Evolutionary conservation across 2,888 invertebrate species (phyloP).

Genomic region (Doris montereyensis): DNA sequence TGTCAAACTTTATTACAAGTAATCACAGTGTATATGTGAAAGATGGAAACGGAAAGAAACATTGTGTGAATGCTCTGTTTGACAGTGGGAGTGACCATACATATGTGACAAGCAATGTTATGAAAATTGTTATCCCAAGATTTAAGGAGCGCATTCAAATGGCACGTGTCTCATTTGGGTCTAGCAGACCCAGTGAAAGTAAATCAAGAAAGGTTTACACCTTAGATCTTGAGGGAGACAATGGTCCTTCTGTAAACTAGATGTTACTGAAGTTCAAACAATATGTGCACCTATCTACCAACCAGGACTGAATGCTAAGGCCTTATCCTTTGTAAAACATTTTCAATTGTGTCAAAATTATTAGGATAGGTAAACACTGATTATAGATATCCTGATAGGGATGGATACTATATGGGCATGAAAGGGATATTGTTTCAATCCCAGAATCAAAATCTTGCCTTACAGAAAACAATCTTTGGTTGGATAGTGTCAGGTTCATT

Average conservation of each 20-base stretch:
- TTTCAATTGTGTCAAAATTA: neutral
- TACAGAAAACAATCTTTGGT: neutral
- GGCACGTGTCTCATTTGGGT: neutral
- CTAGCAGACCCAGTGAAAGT: neutral
- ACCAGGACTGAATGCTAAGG: neutral
- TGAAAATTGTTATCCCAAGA: too few relatives aligned
- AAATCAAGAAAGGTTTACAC: neutral
- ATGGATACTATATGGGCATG: neutral
- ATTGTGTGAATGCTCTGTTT: too few relatives aligned
- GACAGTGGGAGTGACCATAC: too few relatives aligned
- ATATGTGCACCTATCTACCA: neutral
- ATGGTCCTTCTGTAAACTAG: neutral
- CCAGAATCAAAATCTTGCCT: too few relatives aligned
- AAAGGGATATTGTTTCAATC: neutral
- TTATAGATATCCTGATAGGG: neutral
- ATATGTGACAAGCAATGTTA: too few relatives aligned
- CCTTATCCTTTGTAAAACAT: neutral
- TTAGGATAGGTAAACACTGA: neutral
- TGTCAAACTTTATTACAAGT: too few relatives aligned
- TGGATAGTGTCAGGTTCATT: neutral
- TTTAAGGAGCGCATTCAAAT: too few relatives aligned
- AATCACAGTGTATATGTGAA: too few relatives aligned
- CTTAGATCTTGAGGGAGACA: neutral
- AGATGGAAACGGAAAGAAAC: too few relatives aligned
- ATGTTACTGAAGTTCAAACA: neutral